Base-by-base conservation (phyloP, 2,797 vertebrate species). In the Lutjanus campechanus region DNA sequence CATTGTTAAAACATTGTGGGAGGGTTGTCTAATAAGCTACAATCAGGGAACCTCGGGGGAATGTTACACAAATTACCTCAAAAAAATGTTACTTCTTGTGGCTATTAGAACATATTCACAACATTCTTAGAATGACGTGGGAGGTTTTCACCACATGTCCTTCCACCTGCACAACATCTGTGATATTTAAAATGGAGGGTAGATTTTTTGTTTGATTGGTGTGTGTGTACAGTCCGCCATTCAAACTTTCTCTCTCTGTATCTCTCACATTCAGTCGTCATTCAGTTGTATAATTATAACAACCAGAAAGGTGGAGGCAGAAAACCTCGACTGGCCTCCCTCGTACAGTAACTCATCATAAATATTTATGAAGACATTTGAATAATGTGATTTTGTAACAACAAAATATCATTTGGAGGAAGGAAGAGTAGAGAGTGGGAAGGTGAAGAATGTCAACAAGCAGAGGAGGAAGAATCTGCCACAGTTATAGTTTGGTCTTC, bases 331-430 rank as follows among this genome's bases (percentile, higher is more conserved):
- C 76, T 17, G 67, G 51, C 69, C 54, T 70, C 49, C 43, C 29
- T 81, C 77, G 68, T 25, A n/a, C n/a, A n/a, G n/a, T n/a, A 65
- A 13, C 63, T 40, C 20, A 15, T 12, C 60, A 85, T 86, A 69
- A 81, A 88, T 88, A 88, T 90, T 70, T 83, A 91, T 87, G 76
- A 64, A 66, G 50, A 3, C 46, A 85, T 88, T 82, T 91, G 79
- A 88, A 89, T 89, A 85, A 91, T 89, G 64, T 54, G 51, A 75
- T 86, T 87, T 87, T 72, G 70, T 69, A 59, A 79, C 77, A 75
- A 81, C 71, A 90, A 83, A 83, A 82, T 83, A 67, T 68, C 11
- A 71, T 76, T 84, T 83, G 61, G 46, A 77, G 73, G 47, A 72
- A 77, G 49, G 61, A 54, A 53, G 15, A 54, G 43, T 7, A 20